These are phyloP conservation scores for Stylophora pistillata DNA, from an alignment of 64 coral and sea anemone genomes.

Conservation along the genomic window DNA sequence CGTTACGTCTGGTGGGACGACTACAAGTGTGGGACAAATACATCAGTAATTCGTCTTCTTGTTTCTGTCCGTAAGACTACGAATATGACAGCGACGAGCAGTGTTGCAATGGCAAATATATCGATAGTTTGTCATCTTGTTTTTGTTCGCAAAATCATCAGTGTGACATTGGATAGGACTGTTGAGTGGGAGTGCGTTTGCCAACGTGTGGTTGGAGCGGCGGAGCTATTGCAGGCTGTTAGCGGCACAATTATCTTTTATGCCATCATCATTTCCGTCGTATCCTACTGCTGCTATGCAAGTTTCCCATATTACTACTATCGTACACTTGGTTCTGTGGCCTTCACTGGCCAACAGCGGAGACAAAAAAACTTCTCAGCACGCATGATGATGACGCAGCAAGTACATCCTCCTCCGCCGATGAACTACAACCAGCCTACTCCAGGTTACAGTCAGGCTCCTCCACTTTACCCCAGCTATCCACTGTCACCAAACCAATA, in stretches of 20 bases:
- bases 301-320: conserved; percentile 22
- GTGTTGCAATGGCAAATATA: too few relatives aligned
- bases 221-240: neutral
- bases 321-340: neutral
- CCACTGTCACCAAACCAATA: neutral
- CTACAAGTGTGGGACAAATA: too few relatives aligned
- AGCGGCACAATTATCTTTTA: neutral
- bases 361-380: neutral
- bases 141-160: neutral
- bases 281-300: conserved; percentile 32
- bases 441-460: neutral
- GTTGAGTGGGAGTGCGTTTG: neutral
- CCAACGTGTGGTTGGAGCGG: neutral
- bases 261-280: neutral
- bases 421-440: neutral
- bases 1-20: neutral
- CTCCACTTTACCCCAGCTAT: neutral
- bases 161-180: too few relatives aligned
- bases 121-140: neutral
- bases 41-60: neutral
- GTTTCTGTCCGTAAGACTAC: neutral
- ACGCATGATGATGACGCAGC: neutral
- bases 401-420: neutral
- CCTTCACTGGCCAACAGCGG: neutral
- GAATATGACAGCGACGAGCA: too few relatives aligned